These are phyloP conservation scores for Xiphydria camelus DNA, from an alignment of 2,888 invertebrate genomes.

Conservation along the genomic window DNA sequence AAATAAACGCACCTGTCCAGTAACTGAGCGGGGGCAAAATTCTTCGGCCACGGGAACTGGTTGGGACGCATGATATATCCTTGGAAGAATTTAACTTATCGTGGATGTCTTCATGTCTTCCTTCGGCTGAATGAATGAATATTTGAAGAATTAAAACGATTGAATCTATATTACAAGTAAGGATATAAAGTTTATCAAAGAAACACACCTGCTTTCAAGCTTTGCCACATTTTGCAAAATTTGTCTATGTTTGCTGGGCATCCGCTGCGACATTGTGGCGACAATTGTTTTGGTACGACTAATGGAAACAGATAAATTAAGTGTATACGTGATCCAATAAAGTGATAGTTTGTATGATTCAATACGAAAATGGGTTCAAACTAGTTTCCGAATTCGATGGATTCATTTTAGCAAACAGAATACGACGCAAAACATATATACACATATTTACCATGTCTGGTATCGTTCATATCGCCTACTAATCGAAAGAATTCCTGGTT, in stretches of 20 bases:
- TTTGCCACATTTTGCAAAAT: conserved; percentile 38
- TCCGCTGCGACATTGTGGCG: conserved; percentile 36
- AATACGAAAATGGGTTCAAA: too few relatives aligned
- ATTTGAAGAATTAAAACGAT: conserved; percentile 1
- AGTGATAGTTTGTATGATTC: too few relatives aligned
- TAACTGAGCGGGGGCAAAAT: conserved; percentile 40
- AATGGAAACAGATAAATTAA: conserved; percentile 6
- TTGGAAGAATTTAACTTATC: conserved; percentile 16
- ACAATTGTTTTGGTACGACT: conserved; percentile 40
- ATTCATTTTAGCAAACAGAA: neutral
- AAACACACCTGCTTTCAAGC: neutral
- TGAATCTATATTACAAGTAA: too few relatives aligned
- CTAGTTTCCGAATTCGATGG: too few relatives aligned
- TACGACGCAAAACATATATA: neutral
- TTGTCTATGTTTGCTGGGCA: conserved; percentile 41
- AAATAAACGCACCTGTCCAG: conserved; percentile 36
- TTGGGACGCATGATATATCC: conserved; percentile 24
- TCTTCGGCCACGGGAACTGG: conserved; percentile 41
- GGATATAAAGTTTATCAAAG: conserved; percentile 5
- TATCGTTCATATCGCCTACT: conserved; percentile 35
- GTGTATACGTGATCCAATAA: too few relatives aligned
- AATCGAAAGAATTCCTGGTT: conserved; percentile 37
- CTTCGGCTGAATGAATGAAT: too few relatives aligned
- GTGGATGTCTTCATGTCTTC: too few relatives aligned
- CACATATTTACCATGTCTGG: conserved; percentile 34